Percentiles rank a stretch among this genome's conserved stretches.
Evolutionary conservation across 2,113 vertebrate species (phyloP).

Genomic region (Uropsilus gracilis): DNA sequence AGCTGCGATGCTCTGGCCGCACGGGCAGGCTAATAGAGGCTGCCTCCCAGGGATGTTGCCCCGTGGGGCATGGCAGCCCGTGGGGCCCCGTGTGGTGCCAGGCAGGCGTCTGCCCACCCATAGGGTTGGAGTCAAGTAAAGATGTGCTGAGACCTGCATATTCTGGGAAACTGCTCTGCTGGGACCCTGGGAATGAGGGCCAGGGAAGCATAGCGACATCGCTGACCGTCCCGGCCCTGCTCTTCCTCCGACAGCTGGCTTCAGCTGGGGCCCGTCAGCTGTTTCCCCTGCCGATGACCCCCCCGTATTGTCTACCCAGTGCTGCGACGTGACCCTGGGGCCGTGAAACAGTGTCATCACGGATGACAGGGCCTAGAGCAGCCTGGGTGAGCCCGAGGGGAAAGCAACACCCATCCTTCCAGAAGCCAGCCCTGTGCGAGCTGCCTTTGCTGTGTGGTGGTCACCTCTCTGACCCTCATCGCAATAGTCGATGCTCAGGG

Average conservation of each 20-base stretch:
- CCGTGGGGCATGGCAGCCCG: neutral
- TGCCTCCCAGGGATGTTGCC: neutral
- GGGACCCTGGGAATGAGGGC: neutral
- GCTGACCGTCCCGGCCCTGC: neutral
- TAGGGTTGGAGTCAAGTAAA: neutral
- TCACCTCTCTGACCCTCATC: neutral
- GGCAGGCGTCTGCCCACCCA: neutral
- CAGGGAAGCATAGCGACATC: neutral
- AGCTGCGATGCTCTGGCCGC: fast-evolving
- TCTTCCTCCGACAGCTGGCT: conserved; percentile 18
- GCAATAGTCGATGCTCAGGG: neutral
- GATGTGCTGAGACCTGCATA: neutral
- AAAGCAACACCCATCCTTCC: neutral
- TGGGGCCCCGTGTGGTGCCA: fast-evolving
- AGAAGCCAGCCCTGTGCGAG: neutral
- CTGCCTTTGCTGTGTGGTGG: neutral
- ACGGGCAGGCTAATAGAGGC: neutral
- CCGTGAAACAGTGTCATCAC: neutral
- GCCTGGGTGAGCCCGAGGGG: neutral
- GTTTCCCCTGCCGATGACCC: conserved; percentile 8
- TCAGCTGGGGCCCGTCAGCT: neutral
- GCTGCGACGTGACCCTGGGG: neutral
- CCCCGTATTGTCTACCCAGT: neutral
- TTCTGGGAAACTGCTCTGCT: neutral
- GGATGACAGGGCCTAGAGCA: neutral